phyloP scores from a whole-genome alignment of 2,113 vertebrate genomes.

The Entomyzon cyanotis region DNA sequence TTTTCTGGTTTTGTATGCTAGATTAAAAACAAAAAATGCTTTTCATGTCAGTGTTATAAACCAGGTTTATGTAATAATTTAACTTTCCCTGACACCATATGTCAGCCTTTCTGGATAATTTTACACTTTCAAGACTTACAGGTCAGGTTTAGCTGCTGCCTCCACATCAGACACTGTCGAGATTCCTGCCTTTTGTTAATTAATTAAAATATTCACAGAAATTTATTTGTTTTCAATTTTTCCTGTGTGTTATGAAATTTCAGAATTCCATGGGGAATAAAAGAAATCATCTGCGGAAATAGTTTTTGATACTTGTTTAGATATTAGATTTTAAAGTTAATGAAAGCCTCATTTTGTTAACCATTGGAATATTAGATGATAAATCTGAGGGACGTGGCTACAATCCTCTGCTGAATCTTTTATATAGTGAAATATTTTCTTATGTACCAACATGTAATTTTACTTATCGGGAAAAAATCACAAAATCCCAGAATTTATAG shows the following conservation, averaged over 20 bases:
- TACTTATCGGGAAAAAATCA: background rate
- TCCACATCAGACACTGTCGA: background rate
- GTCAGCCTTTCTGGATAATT: background rate
- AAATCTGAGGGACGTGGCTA: background rate
- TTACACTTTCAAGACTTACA: background rate
- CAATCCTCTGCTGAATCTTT: background rate
- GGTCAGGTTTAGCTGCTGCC: background rate
- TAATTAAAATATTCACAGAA: background rate
- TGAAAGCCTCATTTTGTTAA: background rate
- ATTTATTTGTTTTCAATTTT: background rate
- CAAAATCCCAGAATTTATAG: background rate
- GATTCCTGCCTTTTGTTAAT: background rate
- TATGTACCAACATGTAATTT: background rate
- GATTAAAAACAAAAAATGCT: background rate
- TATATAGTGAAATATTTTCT: background rate
- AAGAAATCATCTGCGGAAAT: background rate
- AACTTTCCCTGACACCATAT: background rate
- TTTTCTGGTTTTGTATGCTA: background rate
- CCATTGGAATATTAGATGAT: background rate
- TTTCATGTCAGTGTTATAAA: background rate
- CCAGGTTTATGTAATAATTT: background rate
- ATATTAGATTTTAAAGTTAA: background rate
- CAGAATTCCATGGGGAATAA: background rate
- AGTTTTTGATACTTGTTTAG: background rate
- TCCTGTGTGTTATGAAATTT: background rate